phyloP scores from a whole-genome alignment of 2,888 invertebrate genomes.

The Cerceris rybyensis region DNA sequence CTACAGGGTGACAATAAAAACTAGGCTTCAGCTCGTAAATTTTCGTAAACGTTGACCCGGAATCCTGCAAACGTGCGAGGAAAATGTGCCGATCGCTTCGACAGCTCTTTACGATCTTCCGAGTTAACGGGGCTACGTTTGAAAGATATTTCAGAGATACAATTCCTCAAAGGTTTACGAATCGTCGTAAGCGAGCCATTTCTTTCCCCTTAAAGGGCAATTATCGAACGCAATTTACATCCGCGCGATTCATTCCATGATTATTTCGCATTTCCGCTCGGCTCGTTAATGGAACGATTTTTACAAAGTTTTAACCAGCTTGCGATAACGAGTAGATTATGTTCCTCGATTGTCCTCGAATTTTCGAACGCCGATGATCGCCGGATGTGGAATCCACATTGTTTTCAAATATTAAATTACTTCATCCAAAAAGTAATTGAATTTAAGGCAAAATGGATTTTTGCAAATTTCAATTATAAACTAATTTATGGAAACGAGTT shows the following conservation, averaged over 20 bases:
- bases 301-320: no score
- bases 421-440: no score
- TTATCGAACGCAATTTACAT: not conserved
- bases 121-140: slow-evolving; percentile 9
- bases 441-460: no score
- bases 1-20: slow-evolving; percentile 64
- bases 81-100: slow-evolving; percentile 17
- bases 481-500: no score
- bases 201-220: not conserved
- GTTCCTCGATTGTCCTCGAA: no score
- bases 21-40: slow-evolving; percentile 57
- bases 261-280: no score
- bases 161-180: not conserved
- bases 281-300: no score
- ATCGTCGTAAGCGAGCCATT: not conserved
- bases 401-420: no score
- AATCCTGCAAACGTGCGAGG: slow-evolving; percentile 29
- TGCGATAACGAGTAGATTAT: no score
- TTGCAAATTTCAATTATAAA: no score
- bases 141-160: not conserved
- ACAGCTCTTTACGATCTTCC: not conserved
- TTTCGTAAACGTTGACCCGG: slow-evolving; percentile 52
- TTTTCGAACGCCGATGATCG: no score
- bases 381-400: no score
- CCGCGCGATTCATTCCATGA: not conserved